Evolutionary conservation across 2,888 invertebrate genomes (phyloP), one percentile per base, ranked within the genome.

Genomic region (Plagiodera versicolora): DNA sequence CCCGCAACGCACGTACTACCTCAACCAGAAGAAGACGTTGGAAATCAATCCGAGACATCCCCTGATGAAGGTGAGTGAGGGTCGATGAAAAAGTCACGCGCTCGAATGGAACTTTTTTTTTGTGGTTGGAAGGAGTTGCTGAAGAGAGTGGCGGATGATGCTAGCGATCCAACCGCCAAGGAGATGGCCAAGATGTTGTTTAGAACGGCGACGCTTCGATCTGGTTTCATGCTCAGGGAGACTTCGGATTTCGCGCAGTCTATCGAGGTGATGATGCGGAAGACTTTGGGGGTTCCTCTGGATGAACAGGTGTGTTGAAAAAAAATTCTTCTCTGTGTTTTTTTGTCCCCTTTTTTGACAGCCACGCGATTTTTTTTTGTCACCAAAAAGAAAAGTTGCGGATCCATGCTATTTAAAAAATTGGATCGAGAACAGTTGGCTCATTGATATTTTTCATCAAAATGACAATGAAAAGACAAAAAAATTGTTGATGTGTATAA

Each of bases 11-110:
- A 86, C 87, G 72, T 92, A 94, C 79, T 95, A 97, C 79, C 83
- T 95, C 47, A 90, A 89, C 76, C 96, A 97, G 81, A 98, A 95
- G 87, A 99, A 98, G 83, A 93, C 93, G 52, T 83, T 99, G 70
- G 99, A 99, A 85, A 89, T 99, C 72, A 99, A 99, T 83, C 97
- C 98, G 45, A 86, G 95, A 55, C 99, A 99, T 86, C 98, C 99
- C 19, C 84, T 99, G 52, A 90, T 99, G 75, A 89, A 90, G 39
- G 39, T 39, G 14, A 39, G 11, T 24, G n/a, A n/a, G n/a, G n/a
- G n/a, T n/a, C n/a, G n/a, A n/a, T n/a, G n/a, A n/a, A n/a, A n/a
- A n/a, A n/a, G n/a, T n/a, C n/a, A n/a, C n/a, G n/a, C n/a, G n/a
- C n/a, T n/a, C n/a, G n/a, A n/a, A n/a, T n/a, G n/a, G n/a, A n/a